phyloP scores from a whole-genome alignment of 2,113 vertebrate genomes.

The Chloropsis cyanopogon region DNA sequence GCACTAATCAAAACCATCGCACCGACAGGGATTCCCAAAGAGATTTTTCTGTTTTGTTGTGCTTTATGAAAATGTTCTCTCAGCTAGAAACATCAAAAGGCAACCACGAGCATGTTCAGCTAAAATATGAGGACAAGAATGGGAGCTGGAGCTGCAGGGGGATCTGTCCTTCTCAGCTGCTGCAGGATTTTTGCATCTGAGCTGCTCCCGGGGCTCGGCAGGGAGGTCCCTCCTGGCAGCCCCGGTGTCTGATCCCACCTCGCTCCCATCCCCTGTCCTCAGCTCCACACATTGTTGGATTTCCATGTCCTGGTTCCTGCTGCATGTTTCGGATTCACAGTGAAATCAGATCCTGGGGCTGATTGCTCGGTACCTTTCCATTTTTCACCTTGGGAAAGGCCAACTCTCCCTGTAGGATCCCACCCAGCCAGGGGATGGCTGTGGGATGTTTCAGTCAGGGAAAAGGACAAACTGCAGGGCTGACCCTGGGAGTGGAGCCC shows the following conservation, averaged over 20 bases:
- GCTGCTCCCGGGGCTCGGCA: background rate
- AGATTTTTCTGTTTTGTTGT: conserved; percentile 27
- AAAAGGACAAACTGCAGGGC: background rate
- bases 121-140: background rate
- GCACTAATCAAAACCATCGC: conserved; percentile 66
- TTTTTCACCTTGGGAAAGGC: background rate
- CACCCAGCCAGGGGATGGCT: rapidly evolving
- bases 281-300: background rate
- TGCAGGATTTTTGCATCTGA: background rate
- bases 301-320: background rate
- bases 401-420: background rate
- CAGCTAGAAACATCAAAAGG: conserved; percentile 51
- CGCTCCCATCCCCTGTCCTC: background rate
- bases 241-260: background rate
- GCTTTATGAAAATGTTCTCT: conserved; percentile 48
- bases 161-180: background rate
- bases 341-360: background rate
- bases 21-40: conserved; percentile 50
- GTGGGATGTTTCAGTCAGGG: background rate
- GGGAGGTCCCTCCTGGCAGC: background rate
- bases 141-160: background rate
- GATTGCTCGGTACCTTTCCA: background rate
- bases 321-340: background rate
- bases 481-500: rapidly evolving
- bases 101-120: background rate